phyloP scores from a whole-genome alignment of 2,888 invertebrate genomes.

The Tipula helvola region DNA sequence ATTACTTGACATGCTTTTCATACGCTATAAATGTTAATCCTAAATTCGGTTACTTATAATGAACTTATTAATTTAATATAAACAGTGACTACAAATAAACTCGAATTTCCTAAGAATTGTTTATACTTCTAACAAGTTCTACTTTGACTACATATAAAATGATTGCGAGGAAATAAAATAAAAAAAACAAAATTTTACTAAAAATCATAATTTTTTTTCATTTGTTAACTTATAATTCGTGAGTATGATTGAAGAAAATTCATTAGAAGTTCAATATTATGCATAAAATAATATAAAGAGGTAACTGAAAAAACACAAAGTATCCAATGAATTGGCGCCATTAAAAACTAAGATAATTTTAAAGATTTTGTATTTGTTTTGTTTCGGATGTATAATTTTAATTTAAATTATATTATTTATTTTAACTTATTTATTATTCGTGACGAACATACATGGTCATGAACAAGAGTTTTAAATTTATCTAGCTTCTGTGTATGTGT shows the following conservation, averaged over 20 bases:
- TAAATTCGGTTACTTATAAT: too few relatives aligned
- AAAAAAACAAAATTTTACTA: neutral
- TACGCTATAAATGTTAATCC: too few relatives aligned
- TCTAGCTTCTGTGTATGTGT: neutral
- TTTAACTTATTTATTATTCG: slow-evolving; percentile 4
- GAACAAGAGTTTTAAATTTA: neutral
- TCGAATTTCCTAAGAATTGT: too few relatives aligned
- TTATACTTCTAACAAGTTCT: too few relatives aligned
- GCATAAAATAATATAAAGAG: neutral
- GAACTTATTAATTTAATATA: too few relatives aligned
- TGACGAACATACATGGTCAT: neutral
- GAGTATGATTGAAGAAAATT: neutral
- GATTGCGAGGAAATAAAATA: neutral
- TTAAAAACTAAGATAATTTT: neutral
- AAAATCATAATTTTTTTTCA: neutral
- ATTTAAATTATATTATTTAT: neutral
- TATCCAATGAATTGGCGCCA: neutral
- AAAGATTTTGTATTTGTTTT: neutral
- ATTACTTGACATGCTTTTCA: too few relatives aligned
- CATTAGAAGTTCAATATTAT: neutral
- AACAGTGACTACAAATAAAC: too few relatives aligned
- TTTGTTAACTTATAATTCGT: neutral
- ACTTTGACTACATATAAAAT: neutral
- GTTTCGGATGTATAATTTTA: neutral
- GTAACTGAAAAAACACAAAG: neutral